Percentiles rank a stretch among this genome's conserved stretches.
phyloP scores from a whole-genome alignment of 2,113 vertebrate genomes.

The Coptodon rendalli region DNA sequence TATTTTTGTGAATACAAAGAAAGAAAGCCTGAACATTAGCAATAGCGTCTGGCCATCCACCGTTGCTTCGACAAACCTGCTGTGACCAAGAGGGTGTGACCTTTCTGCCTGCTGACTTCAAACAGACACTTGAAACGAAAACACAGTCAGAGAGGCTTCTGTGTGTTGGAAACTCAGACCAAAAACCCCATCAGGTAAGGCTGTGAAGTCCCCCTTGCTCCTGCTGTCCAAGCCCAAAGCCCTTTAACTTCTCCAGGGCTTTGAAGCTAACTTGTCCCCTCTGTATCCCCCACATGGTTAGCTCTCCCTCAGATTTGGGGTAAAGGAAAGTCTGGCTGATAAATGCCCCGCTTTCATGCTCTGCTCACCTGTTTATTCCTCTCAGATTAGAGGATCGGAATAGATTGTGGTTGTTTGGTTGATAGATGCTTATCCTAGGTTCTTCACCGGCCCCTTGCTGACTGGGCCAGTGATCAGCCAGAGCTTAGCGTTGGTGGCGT shows the following conservation, averaged over 20 bases:
- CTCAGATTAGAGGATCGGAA: slow-evolving; percentile 44
- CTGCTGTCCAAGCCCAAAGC: slow-evolving; percentile 58
- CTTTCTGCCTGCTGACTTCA: slow-evolving; percentile 72
- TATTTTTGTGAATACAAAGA: slow-evolving; percentile 51
- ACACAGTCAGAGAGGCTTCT: slow-evolving; percentile 65
- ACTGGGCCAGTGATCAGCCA: not conserved
- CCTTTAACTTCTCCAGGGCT: slow-evolving; percentile 59
- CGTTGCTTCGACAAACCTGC: slow-evolving; percentile 53
- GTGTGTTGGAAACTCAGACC: slow-evolving; percentile 63
- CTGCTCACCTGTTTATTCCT: slow-evolving; percentile 53
- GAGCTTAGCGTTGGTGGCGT: not conserved
- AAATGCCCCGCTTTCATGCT: slow-evolving; percentile 55
- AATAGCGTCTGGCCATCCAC: slow-evolving; percentile 52
- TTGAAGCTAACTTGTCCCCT: slow-evolving; percentile 60
- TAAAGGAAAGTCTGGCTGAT: slow-evolving; percentile 45
- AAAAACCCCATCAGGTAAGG: slow-evolving; percentile 78
- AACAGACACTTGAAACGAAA: slow-evolving; percentile 72
- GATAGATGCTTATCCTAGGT: slow-evolving; percentile 13
- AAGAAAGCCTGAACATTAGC: slow-evolving; percentile 57
- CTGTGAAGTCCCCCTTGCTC: slow-evolving; percentile 68
- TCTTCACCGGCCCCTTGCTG: not conserved
- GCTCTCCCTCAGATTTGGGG: slow-evolving; percentile 31
- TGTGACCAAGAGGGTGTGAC: slow-evolving; percentile 72
- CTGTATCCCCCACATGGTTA: slow-evolving; percentile 19
- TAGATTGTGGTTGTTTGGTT: slow-evolving; percentile 43